Conservation (phyloP, 2,113 vertebrate genomes). For the Turnix velox region DNA sequence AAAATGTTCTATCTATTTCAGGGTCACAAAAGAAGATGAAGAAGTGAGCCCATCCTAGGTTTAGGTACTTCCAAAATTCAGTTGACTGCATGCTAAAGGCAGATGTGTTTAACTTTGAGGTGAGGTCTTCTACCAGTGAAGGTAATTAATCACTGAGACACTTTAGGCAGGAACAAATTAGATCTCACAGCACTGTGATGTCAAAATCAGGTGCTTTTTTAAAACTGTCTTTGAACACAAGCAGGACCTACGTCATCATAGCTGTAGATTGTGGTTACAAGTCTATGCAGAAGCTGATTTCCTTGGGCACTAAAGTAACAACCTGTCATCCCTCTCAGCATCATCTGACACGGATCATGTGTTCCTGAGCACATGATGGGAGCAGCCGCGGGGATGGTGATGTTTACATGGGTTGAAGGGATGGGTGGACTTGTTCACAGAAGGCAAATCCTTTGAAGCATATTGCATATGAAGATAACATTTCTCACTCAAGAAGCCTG, state of each 20-base stretch:
- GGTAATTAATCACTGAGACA: not conserved
- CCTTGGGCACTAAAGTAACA: constrained; percentile 7
- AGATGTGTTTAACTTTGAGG: not conserved
- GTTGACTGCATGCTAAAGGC: not conserved
- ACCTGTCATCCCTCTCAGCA: constrained; percentile 14
- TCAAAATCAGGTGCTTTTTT: not conserved
- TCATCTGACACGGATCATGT: constrained; percentile 55
- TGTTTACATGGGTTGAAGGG: not conserved
- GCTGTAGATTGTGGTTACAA: not conserved
- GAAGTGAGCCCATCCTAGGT: not conserved
- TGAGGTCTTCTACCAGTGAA: not conserved
- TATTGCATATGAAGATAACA: constrained; percentile 12
- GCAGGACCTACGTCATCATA: not conserved
- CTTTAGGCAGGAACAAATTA: not conserved
- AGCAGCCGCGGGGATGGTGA: not conserved
- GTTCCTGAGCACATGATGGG: constrained; percentile 30
- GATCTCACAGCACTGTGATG: not conserved
- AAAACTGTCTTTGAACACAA: not conserved
- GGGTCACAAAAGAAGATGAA: not conserved
- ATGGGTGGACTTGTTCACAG: constrained; percentile 22
- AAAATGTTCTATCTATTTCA: not conserved
- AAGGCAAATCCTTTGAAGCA: constrained; percentile 44
- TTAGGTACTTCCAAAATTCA: not conserved
- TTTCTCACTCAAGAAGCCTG: not conserved
- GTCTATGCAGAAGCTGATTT: not conserved